Conservation (phyloP, 2,797 vertebrate genomes). For the Hypotaenidia philippensis region DNA sequence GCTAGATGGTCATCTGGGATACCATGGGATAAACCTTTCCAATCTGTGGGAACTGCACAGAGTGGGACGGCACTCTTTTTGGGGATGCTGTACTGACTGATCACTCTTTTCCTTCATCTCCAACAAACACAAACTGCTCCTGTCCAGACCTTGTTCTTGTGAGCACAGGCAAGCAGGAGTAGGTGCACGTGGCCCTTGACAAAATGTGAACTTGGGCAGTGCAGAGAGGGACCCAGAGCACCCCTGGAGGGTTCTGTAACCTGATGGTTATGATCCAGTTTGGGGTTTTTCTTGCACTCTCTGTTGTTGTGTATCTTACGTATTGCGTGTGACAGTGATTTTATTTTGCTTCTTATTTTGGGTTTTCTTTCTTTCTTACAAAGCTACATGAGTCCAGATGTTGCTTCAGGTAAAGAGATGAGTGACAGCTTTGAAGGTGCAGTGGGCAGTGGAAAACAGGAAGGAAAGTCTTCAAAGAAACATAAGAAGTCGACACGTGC, state of each 20-base stretch:
- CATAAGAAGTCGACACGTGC: slow-evolving; percentile 91
- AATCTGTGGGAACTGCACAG: not conserved
- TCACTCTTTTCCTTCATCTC: not conserved
- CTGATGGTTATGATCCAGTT: no score
- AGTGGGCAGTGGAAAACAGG: slow-evolving; percentile 85
- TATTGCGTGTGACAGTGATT: accelerated
- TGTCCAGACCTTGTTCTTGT: not conserved
- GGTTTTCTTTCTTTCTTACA: not conserved
- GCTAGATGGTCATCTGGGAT: not conserved
- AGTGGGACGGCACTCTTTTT: not conserved
- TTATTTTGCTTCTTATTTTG: not conserved
- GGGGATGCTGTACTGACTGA: accelerated
- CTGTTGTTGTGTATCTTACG: not conserved
- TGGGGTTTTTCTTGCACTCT: not conserved
- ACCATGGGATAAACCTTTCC: not conserved
- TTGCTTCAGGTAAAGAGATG: slow-evolving; percentile 93
- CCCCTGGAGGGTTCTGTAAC: no score
- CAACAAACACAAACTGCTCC: not conserved
- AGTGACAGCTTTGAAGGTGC: slow-evolving; percentile 92
- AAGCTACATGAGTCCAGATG: slow-evolving; percentile 89
- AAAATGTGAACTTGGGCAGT: not conserved
- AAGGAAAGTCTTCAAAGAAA: slow-evolving; percentile 87
- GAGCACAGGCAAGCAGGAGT: not conserved
- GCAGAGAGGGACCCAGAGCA: not conserved
- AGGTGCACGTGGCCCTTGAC: not conserved